Conservation (phyloP, 2,888 invertebrate species). For the Epicampocera succincta region DNA sequence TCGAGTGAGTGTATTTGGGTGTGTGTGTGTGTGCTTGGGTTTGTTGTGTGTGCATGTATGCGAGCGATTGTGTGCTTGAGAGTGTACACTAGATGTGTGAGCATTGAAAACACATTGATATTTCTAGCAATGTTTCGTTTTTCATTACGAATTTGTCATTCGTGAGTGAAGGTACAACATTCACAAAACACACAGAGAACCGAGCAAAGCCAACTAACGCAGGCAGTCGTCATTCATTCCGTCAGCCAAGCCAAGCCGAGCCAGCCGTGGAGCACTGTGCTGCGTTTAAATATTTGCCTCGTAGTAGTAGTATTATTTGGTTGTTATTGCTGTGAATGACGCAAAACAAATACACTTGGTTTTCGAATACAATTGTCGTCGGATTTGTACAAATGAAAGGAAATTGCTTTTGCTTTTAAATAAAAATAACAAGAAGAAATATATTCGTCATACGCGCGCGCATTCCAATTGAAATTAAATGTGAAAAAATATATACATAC, state of each 20-base stretch:
- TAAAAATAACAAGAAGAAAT: conserved; percentile 20
- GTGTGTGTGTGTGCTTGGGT: conserved; percentile 34
- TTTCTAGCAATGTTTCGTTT: conserved; percentile 70
- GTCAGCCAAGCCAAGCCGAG: conserved; percentile 22
- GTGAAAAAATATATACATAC: conserved; percentile 30
- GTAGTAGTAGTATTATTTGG: conserved; percentile 46
- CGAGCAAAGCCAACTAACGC: conserved; percentile 18
- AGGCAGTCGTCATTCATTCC: conserved; percentile 57
- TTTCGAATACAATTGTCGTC: conserved; percentile 53
- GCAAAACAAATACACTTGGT: conserved; percentile 49
- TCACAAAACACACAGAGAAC: conserved; percentile 72
- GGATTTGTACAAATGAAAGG: conserved; percentile 56
- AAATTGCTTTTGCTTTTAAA: conserved; percentile 16
- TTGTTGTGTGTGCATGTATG: conserved; percentile 29
- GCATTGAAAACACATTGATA: conserved; percentile 68
- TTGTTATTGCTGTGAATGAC: conserved; percentile 46
- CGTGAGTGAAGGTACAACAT: conserved; percentile 80
- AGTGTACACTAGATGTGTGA: conserved; percentile 46
- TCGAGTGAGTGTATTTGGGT: conserved; percentile 6
- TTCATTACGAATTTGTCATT: conserved; percentile 81
- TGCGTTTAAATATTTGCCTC: conserved; percentile 3
- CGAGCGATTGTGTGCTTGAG: conserved; percentile 26
- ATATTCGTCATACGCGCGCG: conserved; percentile 59
- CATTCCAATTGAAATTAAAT: conserved; percentile 60
- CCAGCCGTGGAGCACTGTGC: conserved; percentile 8